Base-by-base conservation (phyloP, 2,888 invertebrate genomes). In the Brassicogethes aeneus region DNA sequence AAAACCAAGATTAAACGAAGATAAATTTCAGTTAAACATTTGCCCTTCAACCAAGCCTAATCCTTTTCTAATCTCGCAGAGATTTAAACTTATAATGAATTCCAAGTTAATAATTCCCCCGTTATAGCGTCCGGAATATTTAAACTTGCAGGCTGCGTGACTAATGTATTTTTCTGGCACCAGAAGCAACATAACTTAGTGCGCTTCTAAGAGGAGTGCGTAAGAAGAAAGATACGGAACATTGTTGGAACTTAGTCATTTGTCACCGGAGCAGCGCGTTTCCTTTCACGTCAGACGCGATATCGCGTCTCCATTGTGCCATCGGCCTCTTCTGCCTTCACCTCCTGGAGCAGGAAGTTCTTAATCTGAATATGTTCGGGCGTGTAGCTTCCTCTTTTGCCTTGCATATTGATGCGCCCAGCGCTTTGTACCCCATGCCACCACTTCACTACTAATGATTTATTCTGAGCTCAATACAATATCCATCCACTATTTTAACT, bases 241-340 rank as follows among this genome's bases (percentile, higher is more conserved):
- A 50, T 50, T 50, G 49, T 50, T 47, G 40, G 42, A 42, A 32
- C 42, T 42, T 36, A 47, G 49, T 47, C 49, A 47, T 50, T 50
- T 50, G 49, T 50, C 49, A 49, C 49, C 40, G 43, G 47, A 45
- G 47, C 45, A 49, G 47, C 47, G 42, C 47, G 49, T 47, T 50
- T 50, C 49, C 49, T 50, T 50, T 50, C 49, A 50, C 47, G 49
- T 50, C 49, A 50, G 39, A 42, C 41, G 37, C 45, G 47, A 45
- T 45, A 47, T 45, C 49, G 37, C 45, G 43, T 40, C 43, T 5
- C 23, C 23, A 47, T 47, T 47, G 47, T 47, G 41, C 31, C 40
- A 43, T 43, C 45, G 23, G 32, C 30, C 37, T 43, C 39, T 34
- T 45, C 42, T 44, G n/a, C 42, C 45, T 43, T 36, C 37, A 16